phyloP scores from a whole-genome alignment of 2,888 invertebrate species.

The Molanna angustata region DNA sequence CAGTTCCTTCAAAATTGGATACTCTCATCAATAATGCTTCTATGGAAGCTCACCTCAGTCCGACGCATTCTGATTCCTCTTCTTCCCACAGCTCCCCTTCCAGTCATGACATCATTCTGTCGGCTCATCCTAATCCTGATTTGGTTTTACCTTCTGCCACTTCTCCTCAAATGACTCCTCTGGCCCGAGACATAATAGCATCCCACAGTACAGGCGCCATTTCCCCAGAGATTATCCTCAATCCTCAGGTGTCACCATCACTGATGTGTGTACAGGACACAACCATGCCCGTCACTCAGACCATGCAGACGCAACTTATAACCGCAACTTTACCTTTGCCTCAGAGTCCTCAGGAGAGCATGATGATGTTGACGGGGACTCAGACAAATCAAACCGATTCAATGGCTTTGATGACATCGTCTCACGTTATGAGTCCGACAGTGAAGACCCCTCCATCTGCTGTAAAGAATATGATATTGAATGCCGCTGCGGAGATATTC shows the following conservation, averaged over 20 bases:
- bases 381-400: slow-evolving; percentile 27
- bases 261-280: slow-evolving; percentile 49
- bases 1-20: slow-evolving; percentile 51
- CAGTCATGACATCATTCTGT: slow-evolving; percentile 41
- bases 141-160: slow-evolving; percentile 42
- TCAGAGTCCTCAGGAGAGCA: slow-evolving; percentile 37
- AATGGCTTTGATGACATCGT: slow-evolving; percentile 24
- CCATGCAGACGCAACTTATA: slow-evolving; percentile 16
- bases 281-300: slow-evolving; percentile 23
- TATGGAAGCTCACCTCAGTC: slow-evolving; percentile 49
- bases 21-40: slow-evolving; percentile 60
- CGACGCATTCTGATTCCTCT: slow-evolving; percentile 35
- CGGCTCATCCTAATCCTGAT: slow-evolving; percentile 24
- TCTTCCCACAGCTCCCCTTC: slow-evolving; percentile 42
- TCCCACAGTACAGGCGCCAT: slow-evolving; percentile 43
- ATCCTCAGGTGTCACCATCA: slow-evolving; percentile 59
- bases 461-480: slow-evolving; percentile 72
- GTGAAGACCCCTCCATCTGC: slow-evolving; percentile 59
- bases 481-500: slow-evolving; percentile 69
- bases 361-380: slow-evolving; percentile 46
- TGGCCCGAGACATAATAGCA: slow-evolving; percentile 37
- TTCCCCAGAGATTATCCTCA: slow-evolving; percentile 60
- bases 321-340: background rate
- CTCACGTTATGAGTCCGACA: slow-evolving; percentile 36
- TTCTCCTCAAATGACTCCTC: slow-evolving; percentile 39